These are phyloP conservation scores for Nezara viridula DNA, from an alignment of 2,888 invertebrate species.

Conservation along the genomic window DNA sequence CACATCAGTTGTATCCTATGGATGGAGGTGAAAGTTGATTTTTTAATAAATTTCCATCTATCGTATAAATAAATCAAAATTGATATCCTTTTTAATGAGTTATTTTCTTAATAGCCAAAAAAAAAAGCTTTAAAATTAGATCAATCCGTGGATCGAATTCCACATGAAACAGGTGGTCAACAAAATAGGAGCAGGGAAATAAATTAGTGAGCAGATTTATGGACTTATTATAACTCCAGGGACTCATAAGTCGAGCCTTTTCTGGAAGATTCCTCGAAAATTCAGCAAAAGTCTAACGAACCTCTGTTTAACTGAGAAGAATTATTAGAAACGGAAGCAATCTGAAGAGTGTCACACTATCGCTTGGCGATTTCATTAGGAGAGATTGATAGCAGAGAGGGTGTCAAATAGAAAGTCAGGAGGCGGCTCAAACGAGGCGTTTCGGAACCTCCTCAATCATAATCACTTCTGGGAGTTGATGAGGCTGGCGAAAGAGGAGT, in stretches of 20 bases:
- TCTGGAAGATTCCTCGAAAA: slow-evolving; percentile 33
- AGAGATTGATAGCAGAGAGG: slow-evolving; percentile 11
- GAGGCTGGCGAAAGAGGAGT: slow-evolving; percentile 42
- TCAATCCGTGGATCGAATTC: background rate
- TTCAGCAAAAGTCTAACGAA: background rate
- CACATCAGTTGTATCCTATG: no score
- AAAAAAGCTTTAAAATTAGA: background rate
- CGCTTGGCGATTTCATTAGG: slow-evolving; percentile 45
- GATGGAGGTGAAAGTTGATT: background rate
- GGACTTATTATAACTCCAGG: background rate
- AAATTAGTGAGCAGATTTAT: slow-evolving; percentile 20
- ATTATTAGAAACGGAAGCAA: slow-evolving; percentile 45
- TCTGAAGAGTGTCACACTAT: slow-evolving; percentile 12
- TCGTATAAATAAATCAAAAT: background rate
- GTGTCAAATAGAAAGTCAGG: slow-evolving; percentile 16
- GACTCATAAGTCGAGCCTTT: background rate
- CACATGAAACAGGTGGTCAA: background rate
- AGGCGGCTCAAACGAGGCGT: slow-evolving; percentile 9
- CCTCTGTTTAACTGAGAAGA: background rate
- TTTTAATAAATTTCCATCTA: background rate
- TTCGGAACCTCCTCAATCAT: background rate
- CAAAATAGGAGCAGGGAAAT: background rate
- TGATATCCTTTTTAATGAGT: background rate
- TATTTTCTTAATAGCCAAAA: background rate
- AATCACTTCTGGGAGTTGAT: background rate